Evolutionary conservation across 2,797 vertebrate genomes (phyloP).

Genomic region (Chaetodon trifasciatus): DNA sequence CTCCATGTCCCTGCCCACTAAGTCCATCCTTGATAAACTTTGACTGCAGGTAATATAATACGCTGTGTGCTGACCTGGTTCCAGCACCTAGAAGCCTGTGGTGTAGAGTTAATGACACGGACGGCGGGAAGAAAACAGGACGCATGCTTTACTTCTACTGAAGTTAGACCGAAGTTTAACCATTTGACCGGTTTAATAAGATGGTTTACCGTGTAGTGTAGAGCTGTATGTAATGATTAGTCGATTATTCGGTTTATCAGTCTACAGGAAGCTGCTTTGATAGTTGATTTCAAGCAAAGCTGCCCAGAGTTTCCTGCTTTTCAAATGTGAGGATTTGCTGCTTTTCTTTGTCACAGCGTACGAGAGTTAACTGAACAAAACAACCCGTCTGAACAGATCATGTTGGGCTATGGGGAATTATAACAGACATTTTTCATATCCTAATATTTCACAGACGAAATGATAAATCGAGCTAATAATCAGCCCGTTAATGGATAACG

Average conservation of each 20-base stretch:
- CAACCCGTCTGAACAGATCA: not conserved
- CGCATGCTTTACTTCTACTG: not conserved
- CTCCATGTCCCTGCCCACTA: not conserved
- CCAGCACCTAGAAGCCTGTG: not conserved
- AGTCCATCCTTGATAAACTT: conserved; percentile 18
- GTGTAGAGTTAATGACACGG: not conserved
- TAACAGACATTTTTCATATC: not conserved
- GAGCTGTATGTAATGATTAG: not conserved
- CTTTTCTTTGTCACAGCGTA: not conserved
- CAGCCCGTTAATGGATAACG: not conserved
- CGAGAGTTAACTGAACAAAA: not conserved
- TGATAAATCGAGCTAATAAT: not conserved
- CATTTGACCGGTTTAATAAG: not conserved
- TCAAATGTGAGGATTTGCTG: not conserved
- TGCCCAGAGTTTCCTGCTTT: not conserved
- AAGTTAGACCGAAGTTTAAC: not conserved
- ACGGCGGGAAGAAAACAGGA: not conserved
- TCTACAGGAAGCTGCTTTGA: not conserved
- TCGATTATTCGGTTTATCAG: not conserved
- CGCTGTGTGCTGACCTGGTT: conserved; percentile 2
- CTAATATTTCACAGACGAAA: not conserved
- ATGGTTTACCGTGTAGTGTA: not conserved
- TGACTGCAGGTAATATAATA: conserved; percentile 5
- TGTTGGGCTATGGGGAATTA: not conserved
- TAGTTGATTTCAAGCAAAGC: not conserved